Percentiles rank a stretch among this genome's conserved stretches.
phyloP scores from a whole-genome alignment of 2,113 vertebrate genomes.

The Zapus hudsonius region DNA sequence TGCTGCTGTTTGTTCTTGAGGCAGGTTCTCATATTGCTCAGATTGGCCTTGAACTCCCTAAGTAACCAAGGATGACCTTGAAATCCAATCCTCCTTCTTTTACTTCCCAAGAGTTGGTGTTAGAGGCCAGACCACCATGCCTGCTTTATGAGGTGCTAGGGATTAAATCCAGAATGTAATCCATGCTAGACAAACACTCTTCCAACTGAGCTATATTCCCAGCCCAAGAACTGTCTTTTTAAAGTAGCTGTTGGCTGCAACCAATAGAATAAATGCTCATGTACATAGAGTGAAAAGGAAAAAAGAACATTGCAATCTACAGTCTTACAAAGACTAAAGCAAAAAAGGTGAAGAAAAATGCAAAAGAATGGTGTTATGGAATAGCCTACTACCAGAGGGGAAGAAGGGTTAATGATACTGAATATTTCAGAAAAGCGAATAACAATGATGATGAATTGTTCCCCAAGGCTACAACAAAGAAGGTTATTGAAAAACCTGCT shows the following conservation, averaged over 20 bases:
- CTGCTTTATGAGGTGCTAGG: too few relatives aligned
- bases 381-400: neutral
- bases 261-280: neutral
- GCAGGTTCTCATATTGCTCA: too few relatives aligned
- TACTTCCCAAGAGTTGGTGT: too few relatives aligned
- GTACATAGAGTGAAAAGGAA: neutral
- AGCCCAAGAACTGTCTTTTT: neutral
- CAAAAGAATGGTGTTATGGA: neutral
- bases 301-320: neutral
- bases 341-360: neutral
- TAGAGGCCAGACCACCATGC: too few relatives aligned
- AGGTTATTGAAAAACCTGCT: neutral
- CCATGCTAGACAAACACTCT: too few relatives aligned
- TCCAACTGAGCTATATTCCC: too few relatives aligned
- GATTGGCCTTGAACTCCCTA: too few relatives aligned
- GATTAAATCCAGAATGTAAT: too few relatives aligned
- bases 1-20: neutral
- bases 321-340: neutral
- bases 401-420: neutral
- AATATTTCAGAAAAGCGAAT: neutral
- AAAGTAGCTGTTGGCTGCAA: neutral
- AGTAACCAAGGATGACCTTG: too few relatives aligned
- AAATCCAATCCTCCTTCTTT: too few relatives aligned
- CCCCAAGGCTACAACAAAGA: accelerated
- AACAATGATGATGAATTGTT: neutral